phyloP scores from a whole-genome alignment of 2,888 invertebrate species.

The Mesodorylaimus sp. region DNA sequence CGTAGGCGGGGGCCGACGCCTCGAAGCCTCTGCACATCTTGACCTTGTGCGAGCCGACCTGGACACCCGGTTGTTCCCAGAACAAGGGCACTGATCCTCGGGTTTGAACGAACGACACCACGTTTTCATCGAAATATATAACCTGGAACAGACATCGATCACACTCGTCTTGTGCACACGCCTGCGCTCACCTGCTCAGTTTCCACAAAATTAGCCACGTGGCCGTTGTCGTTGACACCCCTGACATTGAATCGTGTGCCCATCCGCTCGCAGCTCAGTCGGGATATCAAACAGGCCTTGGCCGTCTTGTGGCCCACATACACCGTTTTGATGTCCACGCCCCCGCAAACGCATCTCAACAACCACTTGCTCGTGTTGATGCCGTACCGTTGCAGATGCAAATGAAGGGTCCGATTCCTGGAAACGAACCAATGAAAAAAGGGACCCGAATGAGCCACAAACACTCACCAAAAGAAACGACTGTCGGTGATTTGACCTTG shows the following conservation, averaged over 20 bases:
- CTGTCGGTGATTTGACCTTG: constrained; percentile 66
- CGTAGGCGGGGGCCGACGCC: constrained; percentile 75
- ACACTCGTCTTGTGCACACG: background rate
- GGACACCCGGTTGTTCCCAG: constrained; percentile 97
- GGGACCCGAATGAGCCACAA: background rate
- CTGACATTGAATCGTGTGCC: constrained; percentile 94
- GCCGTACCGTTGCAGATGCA: constrained; percentile 73
- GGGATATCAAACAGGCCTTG: constrained; percentile 76
- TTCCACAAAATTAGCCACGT: constrained; percentile 99
- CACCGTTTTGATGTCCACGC: constrained; percentile 89
- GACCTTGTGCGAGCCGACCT: constrained; percentile 96
- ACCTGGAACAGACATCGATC: no score
- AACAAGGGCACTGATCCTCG: constrained; percentile 92
- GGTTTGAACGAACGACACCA: constrained; percentile 66
- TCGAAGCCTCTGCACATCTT: constrained; percentile 87
- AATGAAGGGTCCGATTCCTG: constrained; percentile 81
- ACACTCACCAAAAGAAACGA: constrained; percentile 72
- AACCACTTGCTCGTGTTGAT: constrained; percentile 79
- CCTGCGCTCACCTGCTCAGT: constrained; percentile 64
- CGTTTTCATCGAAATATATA: constrained; percentile 52
- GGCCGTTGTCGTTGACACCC: constrained; percentile 96
- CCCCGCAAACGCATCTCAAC: constrained; percentile 85
- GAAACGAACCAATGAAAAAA: constrained; percentile 9
- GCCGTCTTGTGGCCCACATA: constrained; percentile 89
- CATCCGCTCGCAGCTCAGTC: constrained; percentile 88